These are phyloP conservation scores for Neelides folsomi DNA, from an alignment of 2,888 invertebrate genomes.

Conservation along the genomic window DNA sequence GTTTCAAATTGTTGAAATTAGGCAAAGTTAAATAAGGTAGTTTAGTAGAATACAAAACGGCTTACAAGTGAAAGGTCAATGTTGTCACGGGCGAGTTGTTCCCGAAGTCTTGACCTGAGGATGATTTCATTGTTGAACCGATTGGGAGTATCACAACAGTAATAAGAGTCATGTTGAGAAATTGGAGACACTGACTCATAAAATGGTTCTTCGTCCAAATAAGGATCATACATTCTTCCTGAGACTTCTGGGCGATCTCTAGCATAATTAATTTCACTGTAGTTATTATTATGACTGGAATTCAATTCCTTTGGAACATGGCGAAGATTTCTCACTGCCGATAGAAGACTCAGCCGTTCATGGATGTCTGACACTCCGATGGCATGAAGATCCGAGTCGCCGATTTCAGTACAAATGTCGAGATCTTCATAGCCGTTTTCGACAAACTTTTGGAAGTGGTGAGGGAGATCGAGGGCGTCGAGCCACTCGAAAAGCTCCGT, in stretches of 20 bases:
- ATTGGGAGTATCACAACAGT: too few species aligned
- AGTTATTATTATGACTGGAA: too few species aligned
- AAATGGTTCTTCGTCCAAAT: constrained; percentile 16
- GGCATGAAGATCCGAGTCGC: constrained; percentile 26
- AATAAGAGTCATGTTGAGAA: neutral
- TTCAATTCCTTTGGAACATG: neutral
- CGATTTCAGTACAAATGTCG: constrained; percentile 23
- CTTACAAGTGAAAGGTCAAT: too few species aligned
- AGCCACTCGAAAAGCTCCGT: constrained; percentile 22
- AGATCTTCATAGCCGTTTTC: constrained; percentile 26
- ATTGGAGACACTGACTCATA: constrained; percentile 24
- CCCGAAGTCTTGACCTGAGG: too few species aligned
- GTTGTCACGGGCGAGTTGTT: too few species aligned
- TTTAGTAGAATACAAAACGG: too few species aligned
- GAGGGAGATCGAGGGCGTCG: constrained; percentile 21
- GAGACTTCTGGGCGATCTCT: too few species aligned
- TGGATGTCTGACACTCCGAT: constrained; percentile 29
- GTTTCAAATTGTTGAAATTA: too few species aligned
- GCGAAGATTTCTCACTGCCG: constrained; percentile 26
- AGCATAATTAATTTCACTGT: too few species aligned
- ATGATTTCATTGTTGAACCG: too few species aligned
- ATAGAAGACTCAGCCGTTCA: constrained; percentile 27
- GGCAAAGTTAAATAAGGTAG: too few species aligned
- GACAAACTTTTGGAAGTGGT: constrained; percentile 28
- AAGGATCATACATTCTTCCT: neutral